Percentiles rank a stretch among this genome's conserved stretches.
Conservation (phyloP, 2,888 invertebrate species). For the Aquatica leii region DNA sequence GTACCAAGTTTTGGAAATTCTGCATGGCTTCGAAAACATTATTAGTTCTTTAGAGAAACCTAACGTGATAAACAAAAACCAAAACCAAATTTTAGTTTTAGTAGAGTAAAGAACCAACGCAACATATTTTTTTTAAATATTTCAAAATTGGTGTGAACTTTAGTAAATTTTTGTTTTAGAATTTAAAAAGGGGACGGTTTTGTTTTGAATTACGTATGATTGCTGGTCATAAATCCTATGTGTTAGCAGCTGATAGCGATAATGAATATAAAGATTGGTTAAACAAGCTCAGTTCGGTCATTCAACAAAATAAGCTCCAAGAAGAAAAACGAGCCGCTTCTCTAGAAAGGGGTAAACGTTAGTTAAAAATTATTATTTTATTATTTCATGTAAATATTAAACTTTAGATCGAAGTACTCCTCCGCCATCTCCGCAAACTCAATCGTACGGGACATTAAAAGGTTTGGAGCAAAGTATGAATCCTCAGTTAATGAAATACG, state of each 20-base stretch:
- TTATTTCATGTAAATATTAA: not conserved
- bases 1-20: too few species aligned
- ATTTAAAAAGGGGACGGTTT: slow-evolving; percentile 82
- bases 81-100: too few species aligned
- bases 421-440: slow-evolving; percentile 68
- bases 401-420: slow-evolving; percentile 62
- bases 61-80: too few species aligned
- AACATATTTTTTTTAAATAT: too few species aligned
- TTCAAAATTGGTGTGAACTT: too few species aligned
- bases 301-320: slow-evolving; percentile 83
- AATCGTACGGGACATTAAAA: slow-evolving; percentile 82
- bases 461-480: slow-evolving; percentile 92
- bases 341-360: slow-evolving; percentile 64
- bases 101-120: too few species aligned
- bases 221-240: slow-evolving; percentile 84
- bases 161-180: slow-evolving; percentile 66
- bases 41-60: too few species aligned
- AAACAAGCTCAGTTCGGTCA: slow-evolving; percentile 79
- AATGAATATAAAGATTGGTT: slow-evolving; percentile 86
- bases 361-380: not conserved
- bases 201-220: slow-evolving; percentile 91
- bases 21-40: too few species aligned
- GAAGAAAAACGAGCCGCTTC: slow-evolving; percentile 79
- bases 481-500: slow-evolving; percentile 89
- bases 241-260: slow-evolving; percentile 87